Percentiles rank a stretch among this genome's conserved stretches.
phyloP scores from a whole-genome alignment of 2,797 vertebrate genomes.

The Alfaro cultratus region DNA sequence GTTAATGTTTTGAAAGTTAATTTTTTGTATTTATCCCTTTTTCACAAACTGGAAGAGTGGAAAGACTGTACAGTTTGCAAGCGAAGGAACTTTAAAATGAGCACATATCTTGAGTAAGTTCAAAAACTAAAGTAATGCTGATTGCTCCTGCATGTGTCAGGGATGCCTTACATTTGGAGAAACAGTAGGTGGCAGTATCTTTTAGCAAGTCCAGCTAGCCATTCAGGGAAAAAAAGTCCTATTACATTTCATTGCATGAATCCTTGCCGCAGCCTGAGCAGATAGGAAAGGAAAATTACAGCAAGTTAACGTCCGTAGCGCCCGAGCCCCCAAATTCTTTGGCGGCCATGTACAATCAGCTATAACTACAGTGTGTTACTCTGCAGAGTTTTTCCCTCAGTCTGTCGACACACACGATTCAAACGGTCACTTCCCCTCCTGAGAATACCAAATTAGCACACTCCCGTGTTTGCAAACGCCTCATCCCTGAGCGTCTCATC shows the following conservation, averaged over 20 bases:
- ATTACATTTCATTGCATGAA: conserved; percentile 52
- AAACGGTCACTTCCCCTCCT: conserved; percentile 35
- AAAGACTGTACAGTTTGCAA: background rate
- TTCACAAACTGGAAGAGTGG: background rate
- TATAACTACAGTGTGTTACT: background rate
- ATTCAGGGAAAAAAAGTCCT: conserved; percentile 55
- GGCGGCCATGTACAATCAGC: conserved; percentile 10
- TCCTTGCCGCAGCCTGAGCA: conserved; percentile 25
- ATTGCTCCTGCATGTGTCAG: background rate
- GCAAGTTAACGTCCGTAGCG: conserved; percentile 21
- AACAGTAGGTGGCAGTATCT: conserved; percentile 70
- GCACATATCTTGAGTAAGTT: background rate
- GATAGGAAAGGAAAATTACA: conserved; percentile 48
- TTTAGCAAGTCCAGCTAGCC: conserved; percentile 41
- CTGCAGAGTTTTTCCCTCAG: background rate
- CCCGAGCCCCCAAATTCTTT: conserved; percentile 1
- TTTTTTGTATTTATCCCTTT: background rate
- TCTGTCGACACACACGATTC: background rate
- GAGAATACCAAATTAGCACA: conserved; percentile 9
- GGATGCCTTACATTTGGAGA: background rate
- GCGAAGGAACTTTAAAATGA: background rate
- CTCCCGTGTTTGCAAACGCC: conserved; percentile 23
- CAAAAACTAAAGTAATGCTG: background rate
- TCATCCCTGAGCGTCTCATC: conserved; percentile 29
- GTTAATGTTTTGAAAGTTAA: background rate